Percentiles rank a stretch among this genome's conserved stretches.
These are phyloP conservation scores for Latrodectus hesperus DNA, from an alignment of 2,888 invertebrate genomes.

Conservation along the genomic window DNA sequence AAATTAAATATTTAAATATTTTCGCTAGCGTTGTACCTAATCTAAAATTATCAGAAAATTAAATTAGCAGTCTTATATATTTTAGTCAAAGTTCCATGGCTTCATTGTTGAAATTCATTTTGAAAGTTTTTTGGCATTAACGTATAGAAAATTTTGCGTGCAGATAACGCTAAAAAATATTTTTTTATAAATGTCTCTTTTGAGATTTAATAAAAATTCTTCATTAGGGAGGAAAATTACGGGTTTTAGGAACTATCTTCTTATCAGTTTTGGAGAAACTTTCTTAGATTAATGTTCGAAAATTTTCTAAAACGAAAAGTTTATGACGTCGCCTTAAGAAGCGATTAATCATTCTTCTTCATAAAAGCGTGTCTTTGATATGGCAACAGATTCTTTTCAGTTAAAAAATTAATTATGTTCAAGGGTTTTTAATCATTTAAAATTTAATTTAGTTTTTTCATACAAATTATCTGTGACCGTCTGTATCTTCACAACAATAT, in stretches of 20 bases:
- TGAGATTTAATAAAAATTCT: slow-evolving; percentile 40
- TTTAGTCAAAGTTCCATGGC: too few species aligned
- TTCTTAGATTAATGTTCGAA: slow-evolving; percentile 42
- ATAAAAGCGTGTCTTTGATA: slow-evolving; percentile 32
- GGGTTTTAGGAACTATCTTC: slow-evolving; percentile 21
- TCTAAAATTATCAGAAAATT: too few species aligned
- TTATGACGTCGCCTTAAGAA: slow-evolving; percentile 48
- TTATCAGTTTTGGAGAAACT: slow-evolving; percentile 24
- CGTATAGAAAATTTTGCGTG: too few species aligned
- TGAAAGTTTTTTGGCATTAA: too few species aligned
- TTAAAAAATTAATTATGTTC: slow-evolving; percentile 36
- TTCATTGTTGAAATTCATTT: too few species aligned
- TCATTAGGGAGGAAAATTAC: slow-evolving; percentile 25
- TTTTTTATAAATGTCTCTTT: slow-evolving; percentile 8
- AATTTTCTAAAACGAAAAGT: slow-evolving; percentile 24
- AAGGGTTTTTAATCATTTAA: slow-evolving; percentile 26
- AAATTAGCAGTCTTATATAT: too few species aligned
- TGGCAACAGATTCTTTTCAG: slow-evolving; percentile 37
- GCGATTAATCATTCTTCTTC: slow-evolving; percentile 42
- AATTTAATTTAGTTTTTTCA: neutral
- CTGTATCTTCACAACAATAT: neutral
- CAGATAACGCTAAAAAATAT: neutral
- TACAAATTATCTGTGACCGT: neutral
- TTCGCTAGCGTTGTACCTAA: slow-evolving; percentile 3
- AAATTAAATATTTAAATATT: neutral